Base-by-base conservation (phyloP, 1,140 invertebrate species). In the Coboldia fuscipes region DNA sequence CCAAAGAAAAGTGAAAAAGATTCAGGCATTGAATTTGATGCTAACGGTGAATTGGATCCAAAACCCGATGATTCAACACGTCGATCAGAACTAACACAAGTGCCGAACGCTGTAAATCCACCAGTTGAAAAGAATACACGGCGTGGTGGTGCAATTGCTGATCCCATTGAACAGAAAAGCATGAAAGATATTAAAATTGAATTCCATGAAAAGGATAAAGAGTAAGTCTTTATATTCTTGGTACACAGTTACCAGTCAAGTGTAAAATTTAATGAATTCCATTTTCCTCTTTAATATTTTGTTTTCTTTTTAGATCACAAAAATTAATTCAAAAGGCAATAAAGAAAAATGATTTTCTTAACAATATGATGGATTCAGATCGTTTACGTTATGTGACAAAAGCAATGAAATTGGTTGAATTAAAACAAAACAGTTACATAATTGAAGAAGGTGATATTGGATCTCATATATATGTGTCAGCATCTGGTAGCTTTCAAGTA, bases 271-370 rank as follows among this genome's bases (percentile, higher is more conserved):
- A n/a, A 29, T 4, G n/a, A 30, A 8, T 3, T 15, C 3, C 28
- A 30, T 15, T 3, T 6, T 12, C 5, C 3, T 16, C 17, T 16
- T 9, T 13, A 8, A 30, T 16, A 12, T 30, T 30, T 30, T 34
- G 20, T 17, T 39, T 27, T 24, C 17, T 10, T 34, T 22, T 13
- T 39, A 68, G 65, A 41, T 60, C 63, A 36, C 44, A 51, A 20
- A 54, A 59, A 44, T 57, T 63, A 47, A 65, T 68, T 39, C 61
- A 53, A 39, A 58, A 52, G 39, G 65, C 65, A 18, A 54, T 96
- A 32, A 67, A 77, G 49, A 75, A 75, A 30, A 96, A 96, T 52
- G 84, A 92, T 50, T 94, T 96, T 55, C 66, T 96, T 40, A 80
- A 78, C 45, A 90, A 94, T 55, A 61, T 94, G 39, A 66, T 69